Evolutionary conservation across 2,797 vertebrate genomes (phyloP), one percentile per base, ranked within the genome.

Genomic region (Alcedo quadribrachys): DNA sequence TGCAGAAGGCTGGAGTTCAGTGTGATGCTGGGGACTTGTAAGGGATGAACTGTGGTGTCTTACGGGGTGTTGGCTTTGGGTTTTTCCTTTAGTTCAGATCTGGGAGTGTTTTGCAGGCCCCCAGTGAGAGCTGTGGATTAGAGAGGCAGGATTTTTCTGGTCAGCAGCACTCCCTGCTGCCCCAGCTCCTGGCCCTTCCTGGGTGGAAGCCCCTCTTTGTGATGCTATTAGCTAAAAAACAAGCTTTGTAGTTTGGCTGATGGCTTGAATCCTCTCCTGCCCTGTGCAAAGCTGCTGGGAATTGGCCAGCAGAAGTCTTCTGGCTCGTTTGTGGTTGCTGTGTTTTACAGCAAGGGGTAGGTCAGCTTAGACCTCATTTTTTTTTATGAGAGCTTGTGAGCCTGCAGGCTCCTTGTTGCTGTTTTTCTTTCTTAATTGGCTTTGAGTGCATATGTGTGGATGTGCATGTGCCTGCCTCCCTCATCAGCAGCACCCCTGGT

Each of bases 401-500:
- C 63, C 80, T 60, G 80, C 70, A 61, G 67, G 51, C 60, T 76
- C 77, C 86, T 76, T 17, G 75, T 83, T 87, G 90, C 81, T 89
- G 73, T 67, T 93, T 95, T 78, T 76, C 93, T 84, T 86, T 51
- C 76, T 76, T 91, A 93, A 91, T 95, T 92, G 90, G 90, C 91
- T 93, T 53, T 4, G 55, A 16, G 75, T 4, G 77, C 5, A 32
- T 50, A 11, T 79, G 94, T 87, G 81, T 89, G 92, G 81, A 62
- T 94, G 73, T 88, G 42, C 54, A 32, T 94, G 85, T 85, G 77
- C 88, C 89, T 94, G 95, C 95, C 94, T 87, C 95, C 91, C 93
- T 94, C 95, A 94, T 90, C 92, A 76, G 87, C 93, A 75, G 91
- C 94, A 92, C 92, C 90, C 93, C 90, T 85, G 82, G 48, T 67